A percentile compares a stretch with the other conserved stretches of the same genome.
These are phyloP conservation scores for Clarias gariepinus DNA, from an alignment of 2,113 vertebrate genomes.

Conservation along the genomic window DNA sequence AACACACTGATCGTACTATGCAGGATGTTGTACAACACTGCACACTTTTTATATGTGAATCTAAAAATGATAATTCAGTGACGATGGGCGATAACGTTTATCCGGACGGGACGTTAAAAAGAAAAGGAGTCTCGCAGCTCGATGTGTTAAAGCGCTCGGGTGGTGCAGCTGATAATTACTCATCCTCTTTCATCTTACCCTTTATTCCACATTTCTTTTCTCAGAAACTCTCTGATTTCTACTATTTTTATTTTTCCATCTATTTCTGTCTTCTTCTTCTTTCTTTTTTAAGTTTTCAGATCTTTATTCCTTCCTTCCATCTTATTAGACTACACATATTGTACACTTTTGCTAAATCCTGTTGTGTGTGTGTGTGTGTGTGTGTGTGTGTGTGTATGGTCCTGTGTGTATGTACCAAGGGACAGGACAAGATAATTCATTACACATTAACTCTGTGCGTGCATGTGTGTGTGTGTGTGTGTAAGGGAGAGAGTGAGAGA, in stretches of 20 bases:
- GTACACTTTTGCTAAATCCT: not conserved
- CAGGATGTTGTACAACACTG: not conserved
- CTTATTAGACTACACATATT: not conserved
- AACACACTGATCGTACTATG: not conserved
- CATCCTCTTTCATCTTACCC: not conserved
- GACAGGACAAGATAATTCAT: not conserved
- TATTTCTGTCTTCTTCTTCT: not conserved
- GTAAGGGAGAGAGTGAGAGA: no score
- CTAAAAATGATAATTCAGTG: not conserved
- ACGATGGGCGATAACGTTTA: not conserved
- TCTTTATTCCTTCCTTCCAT: not conserved
- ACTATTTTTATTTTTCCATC: not conserved
- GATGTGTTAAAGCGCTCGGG: not conserved
- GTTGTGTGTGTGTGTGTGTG: not conserved
- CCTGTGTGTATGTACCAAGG: not conserved
- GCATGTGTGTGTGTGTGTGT: not conserved
- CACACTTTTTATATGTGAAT: not conserved
- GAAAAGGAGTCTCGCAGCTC: not conserved
- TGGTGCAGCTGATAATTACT: not conserved
- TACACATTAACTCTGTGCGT: conserved; percentile 17
- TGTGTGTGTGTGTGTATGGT: not conserved
- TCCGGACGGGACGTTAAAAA: not conserved
- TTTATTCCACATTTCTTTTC: not conserved
- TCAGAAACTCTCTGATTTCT: not conserved
- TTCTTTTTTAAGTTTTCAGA: not conserved